Base-by-base conservation (phyloP, 1,140 invertebrate species). In the Rhagoletis pomonella region DNA sequence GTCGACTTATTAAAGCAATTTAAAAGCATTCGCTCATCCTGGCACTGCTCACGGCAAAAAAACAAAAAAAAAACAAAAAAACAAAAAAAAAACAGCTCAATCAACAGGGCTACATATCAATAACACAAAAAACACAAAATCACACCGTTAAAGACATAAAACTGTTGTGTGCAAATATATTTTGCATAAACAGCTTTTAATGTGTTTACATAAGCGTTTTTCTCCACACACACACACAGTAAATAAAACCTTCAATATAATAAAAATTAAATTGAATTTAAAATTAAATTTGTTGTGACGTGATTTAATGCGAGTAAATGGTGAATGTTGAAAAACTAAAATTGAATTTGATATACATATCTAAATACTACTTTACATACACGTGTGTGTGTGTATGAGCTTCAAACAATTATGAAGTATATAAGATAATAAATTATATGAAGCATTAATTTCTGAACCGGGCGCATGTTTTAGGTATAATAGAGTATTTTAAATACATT, bases 171-270 rank as follows among this genome's bases (percentile, higher is more conserved):
- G 39, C 29, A 73, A 44, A 73, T 73, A 44, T 73, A 47, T 73
- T 73, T 73, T 73, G 67, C 67, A 73, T 44, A 73, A 73, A 73
- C 67, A 73, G 67, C 67, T 73, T 73, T 73, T 73, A 73, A 73
- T 64, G n/a, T 64, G 62, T 64, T 64, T 64, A 64, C 62, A 64
- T 64, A 19, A 17, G 14, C 65, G 42, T 67, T 67, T 67, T 42
- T 42, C 65, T 29, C 29, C 29, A 42, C 29, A 29, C 29, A n/a
- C 12, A 1, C 29, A 17, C 1, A n/a, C 0, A 67, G 29, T 4
- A 73, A 67, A 73, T 17, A 73, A 47, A 17, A 29, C 29, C 29
- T 29, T 29, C 29, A 29, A 29, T 29, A 1, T 29, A 42, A 73
- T 42, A 47, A 73, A 73, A 73, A 47, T 7, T 17, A 73, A 47